These are phyloP conservation scores for Mirounga angustirostris DNA, from an alignment of 2,113 vertebrate species.

Conservation along the genomic window DNA sequence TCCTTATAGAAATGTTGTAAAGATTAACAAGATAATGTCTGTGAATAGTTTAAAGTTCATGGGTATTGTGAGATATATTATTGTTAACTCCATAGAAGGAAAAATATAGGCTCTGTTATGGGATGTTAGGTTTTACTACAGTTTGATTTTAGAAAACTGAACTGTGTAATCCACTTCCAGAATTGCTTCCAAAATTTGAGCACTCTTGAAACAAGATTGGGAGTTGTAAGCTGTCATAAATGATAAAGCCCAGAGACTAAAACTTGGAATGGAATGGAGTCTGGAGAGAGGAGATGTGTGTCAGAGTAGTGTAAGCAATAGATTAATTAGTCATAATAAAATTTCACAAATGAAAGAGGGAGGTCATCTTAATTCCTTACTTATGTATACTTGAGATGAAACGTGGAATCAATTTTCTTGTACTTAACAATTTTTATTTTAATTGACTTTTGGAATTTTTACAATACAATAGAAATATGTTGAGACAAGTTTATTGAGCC, in stretches of 20 bases:
- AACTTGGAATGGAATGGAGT: conserved; percentile 54
- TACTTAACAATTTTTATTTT: conserved; percentile 66
- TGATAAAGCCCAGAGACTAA: conserved; percentile 72
- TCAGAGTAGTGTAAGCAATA: conserved; percentile 6
- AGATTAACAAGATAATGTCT: conserved; percentile 57
- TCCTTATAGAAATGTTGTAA: conserved; percentile 57
- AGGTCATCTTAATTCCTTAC: conserved; percentile 50
- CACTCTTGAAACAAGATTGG: conserved; percentile 64
- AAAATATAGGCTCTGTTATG: background rate
- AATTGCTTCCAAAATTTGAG: conserved; percentile 61
- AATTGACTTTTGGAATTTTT: conserved; percentile 75
- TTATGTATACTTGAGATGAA: conserved; percentile 69
- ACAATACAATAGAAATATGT: conserved; percentile 61
- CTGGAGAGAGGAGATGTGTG: conserved; percentile 52
- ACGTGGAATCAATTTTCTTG: conserved; percentile 62
- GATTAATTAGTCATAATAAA: conserved; percentile 68
- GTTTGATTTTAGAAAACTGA: conserved; percentile 35
- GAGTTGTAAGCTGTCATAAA: conserved; percentile 73
- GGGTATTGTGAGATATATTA: conserved; percentile 48
- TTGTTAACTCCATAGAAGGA: conserved; percentile 5
- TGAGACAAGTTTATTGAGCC: conserved; percentile 67
- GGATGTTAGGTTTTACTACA: background rate
- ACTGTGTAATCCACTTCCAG: conserved; percentile 69
- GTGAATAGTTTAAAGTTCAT: conserved; percentile 24
- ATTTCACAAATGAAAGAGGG: conserved; percentile 49